Evolutionary conservation across 2,113 vertebrate species (phyloP), one percentile per base, ranked within the genome.

Genomic region (Furnarius figulus): DNA sequence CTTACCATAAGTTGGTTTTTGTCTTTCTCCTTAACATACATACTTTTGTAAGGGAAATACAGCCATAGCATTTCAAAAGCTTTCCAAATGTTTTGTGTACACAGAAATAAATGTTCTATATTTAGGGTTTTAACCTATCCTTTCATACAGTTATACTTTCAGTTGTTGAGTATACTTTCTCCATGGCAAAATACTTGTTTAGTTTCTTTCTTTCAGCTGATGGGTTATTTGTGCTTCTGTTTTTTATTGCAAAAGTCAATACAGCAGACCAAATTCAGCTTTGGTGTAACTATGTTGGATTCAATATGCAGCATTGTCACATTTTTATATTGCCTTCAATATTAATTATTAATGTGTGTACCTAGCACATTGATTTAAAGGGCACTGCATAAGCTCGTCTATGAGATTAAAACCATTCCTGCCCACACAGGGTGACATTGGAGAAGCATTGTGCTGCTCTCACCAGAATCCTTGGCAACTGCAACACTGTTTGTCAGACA

Each of bases 321-420:
- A 63, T 46, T 94, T 86, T 77, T 71, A 58, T 80, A 83, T 56
- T 94, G 59, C 12, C 67, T 84, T 88, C 47, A 25, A 18, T 81
- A 81, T 96, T 86, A 94, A 96, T 88, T 94, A 92, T 93, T 95
- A 95, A 97, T 93, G 35, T 8, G 8, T 75, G 56, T 90, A 80
- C 47, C 24, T 52, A 75, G 20, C 31, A 47, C 52, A 88, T 68
- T 90, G 92, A 90, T 96, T 96, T 72, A 93, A 90, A 89, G 68
- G 73, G 44, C 49, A 84, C 12, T 77, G 68, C 61, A 68, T 89
- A 65, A 81, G 79, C 9, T 83, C 0, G 0, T 59, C 63, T 15
- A 0, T 39, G 63, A 84, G 50, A 88, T 25, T 68, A 56, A 90
- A 85, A 44, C 37, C 27, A 40, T 77, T 90, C 39, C 59, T 72